A percentile compares a stretch with the other conserved stretches of the same genome.
Conservation (phyloP, 2,113 vertebrate genomes). For the Rhinoptilus africanus region DNA sequence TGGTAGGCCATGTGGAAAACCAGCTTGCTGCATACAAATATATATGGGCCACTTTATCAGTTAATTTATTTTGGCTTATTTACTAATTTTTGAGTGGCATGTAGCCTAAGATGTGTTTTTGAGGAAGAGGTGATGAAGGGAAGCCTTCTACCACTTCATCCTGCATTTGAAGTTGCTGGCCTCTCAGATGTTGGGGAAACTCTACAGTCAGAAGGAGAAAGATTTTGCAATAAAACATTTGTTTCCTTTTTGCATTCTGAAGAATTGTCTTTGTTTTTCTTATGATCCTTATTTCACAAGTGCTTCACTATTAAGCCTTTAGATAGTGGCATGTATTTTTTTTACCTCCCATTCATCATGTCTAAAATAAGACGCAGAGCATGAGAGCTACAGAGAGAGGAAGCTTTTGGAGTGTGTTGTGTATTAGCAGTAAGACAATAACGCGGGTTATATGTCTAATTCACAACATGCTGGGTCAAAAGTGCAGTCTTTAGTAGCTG, state of each 20-base stretch:
- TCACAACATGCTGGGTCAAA: background rate
- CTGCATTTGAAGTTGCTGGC: background rate
- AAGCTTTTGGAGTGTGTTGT: background rate
- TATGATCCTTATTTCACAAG: background rate
- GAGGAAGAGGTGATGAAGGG: background rate
- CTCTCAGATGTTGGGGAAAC: background rate
- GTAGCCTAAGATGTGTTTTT: background rate
- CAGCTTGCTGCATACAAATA: background rate
- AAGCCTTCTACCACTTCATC: background rate
- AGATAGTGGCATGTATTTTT: background rate
- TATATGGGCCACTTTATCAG: background rate
- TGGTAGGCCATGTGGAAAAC: background rate
- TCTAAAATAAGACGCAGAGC: background rate
- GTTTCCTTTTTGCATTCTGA: background rate
- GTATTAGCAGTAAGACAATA: background rate
- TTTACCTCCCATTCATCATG: background rate
- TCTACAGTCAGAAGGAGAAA: background rate
- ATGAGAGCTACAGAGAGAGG: background rate
- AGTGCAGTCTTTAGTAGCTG: background rate
- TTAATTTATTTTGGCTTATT: background rate
- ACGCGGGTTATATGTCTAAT: background rate
- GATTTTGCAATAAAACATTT: background rate
- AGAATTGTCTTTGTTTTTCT: background rate
- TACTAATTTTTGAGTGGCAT: background rate
- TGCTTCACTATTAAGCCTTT: background rate